These are phyloP conservation scores for Bombus confusus DNA, from an alignment of 1,140 invertebrate species.

Conservation along the genomic window DNA sequence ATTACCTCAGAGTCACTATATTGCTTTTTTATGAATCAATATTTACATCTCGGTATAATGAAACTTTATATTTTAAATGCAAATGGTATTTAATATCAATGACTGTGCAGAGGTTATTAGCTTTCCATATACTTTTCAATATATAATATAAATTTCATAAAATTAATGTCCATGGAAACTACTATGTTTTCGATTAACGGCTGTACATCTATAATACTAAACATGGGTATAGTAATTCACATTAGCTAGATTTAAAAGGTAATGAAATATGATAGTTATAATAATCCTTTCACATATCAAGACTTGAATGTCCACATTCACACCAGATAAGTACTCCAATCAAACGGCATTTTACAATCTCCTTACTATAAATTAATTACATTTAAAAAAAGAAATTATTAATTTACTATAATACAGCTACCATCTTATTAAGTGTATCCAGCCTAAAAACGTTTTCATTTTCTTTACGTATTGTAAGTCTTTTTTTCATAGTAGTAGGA, in stretches of 20 bases:
- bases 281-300: slow-evolving; percentile 47
- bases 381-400: slow-evolving; percentile 76
- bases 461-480: slow-evolving; percentile 67
- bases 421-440: slow-evolving; percentile 75
- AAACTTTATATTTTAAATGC: slow-evolving; percentile 65
- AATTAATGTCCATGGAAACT: slow-evolving; percentile 52
- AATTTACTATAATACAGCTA: slow-evolving; percentile 81
- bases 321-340: slow-evolving; percentile 71
- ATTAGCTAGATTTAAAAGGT: slow-evolving; percentile 49
- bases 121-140: slow-evolving; percentile 50
- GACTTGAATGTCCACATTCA: slow-evolving; percentile 63
- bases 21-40: slow-evolving; percentile 60
- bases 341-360: slow-evolving; percentile 69
- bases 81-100: slow-evolving; percentile 52
- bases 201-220: slow-evolving; percentile 51
- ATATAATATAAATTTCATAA: slow-evolving; percentile 55
- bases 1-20: slow-evolving; percentile 49
- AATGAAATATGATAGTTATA: slow-evolving; percentile 61
- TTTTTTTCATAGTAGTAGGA: slow-evolving; percentile 72
- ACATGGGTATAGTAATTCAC: slow-evolving; percentile 53
- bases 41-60: slow-evolving; percentile 59
- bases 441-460: slow-evolving; percentile 71
- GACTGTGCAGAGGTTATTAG: slow-evolving; percentile 46
- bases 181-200: slow-evolving; percentile 54
- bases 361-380: slow-evolving; percentile 81